These are phyloP conservation scores for Gortyna flavago DNA, from an alignment of 2,888 invertebrate genomes.

Conservation along the genomic window DNA sequence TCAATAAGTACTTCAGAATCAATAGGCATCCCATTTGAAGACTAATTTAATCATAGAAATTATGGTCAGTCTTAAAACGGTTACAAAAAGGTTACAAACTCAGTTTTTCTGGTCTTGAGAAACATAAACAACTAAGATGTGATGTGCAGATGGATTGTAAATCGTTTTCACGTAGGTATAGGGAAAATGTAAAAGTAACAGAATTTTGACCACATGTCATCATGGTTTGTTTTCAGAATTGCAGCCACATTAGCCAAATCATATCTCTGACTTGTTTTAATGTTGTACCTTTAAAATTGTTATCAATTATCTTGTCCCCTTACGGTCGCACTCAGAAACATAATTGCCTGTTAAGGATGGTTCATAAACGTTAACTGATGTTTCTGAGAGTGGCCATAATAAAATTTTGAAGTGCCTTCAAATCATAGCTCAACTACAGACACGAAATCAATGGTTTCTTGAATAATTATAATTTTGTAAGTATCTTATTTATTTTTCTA, in stretches of 20 bases:
- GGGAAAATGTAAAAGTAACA: neutral
- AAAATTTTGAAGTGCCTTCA: constrained; percentile 9
- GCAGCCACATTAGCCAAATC: neutral
- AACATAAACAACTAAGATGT: neutral
- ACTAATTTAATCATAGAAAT: neutral
- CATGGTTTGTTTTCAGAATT: neutral
- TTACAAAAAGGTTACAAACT: too few relatives aligned
- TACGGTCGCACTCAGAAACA: neutral
- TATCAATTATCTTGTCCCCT: neutral
- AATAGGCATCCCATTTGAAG: neutral
- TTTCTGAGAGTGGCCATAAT: neutral
- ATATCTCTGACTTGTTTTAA: constrained; percentile 3
- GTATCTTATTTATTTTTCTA: constrained; percentile 84
- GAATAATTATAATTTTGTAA: constrained; percentile 63
- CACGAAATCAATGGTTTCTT: constrained; percentile 68
- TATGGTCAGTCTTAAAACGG: neutral
- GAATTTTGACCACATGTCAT: neutral
- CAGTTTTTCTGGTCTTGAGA: neutral
- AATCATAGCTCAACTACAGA: constrained; percentile 58
- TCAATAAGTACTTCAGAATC: neutral
- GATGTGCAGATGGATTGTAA: neutral
- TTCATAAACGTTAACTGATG: neutral
- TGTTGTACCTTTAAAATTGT: neutral
- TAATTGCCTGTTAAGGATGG: neutral
- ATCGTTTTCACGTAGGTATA: neutral